Conservation (phyloP, 2,888 invertebrate genomes). For the Litoditis marina region DNA sequence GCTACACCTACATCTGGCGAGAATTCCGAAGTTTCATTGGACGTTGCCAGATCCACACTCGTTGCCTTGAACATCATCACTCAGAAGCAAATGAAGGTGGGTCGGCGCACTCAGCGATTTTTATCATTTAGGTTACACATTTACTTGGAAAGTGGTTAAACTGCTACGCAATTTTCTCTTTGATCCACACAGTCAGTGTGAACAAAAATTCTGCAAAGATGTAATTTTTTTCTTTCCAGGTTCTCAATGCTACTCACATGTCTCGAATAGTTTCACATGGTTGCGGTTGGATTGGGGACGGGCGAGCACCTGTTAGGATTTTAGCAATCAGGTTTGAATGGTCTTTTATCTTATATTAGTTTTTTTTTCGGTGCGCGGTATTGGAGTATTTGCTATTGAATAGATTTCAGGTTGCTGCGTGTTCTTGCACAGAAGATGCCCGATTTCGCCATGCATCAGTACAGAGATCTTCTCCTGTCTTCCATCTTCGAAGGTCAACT, state of each 20-base stretch:
- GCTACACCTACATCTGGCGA: constrained; percentile 17
- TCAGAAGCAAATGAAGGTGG: constrained; percentile 48
- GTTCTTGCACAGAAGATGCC: constrained; percentile 53
- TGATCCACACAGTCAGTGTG: too few species aligned
- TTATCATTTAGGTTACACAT: background rate
- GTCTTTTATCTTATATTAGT: background rate
- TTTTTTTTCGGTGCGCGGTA: too few species aligned
- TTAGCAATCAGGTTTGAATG: constrained; percentile 41
- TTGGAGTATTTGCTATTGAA: background rate
- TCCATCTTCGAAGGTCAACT: constrained; percentile 50
- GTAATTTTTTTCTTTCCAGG: constrained; percentile 8
- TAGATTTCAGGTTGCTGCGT: constrained; percentile 33
- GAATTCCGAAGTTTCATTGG: constrained; percentile 25
- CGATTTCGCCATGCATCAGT: constrained; percentile 52
- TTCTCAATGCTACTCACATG: constrained; percentile 37
- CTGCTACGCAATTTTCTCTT: too few species aligned
- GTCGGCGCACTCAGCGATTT: too few species aligned
- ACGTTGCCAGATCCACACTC: constrained; percentile 39
- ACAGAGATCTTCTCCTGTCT: constrained; percentile 49
- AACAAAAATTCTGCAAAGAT: too few species aligned
- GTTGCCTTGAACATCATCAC: constrained; percentile 57
- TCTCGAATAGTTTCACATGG: constrained; percentile 45
- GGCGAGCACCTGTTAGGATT: constrained; percentile 46
- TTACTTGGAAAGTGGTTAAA: too few species aligned
- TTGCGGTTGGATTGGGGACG: constrained; percentile 42